Evolutionary conservation across 2,888 invertebrate genomes (phyloP).

Genomic region (Melikaiella ostensackeni): DNA sequence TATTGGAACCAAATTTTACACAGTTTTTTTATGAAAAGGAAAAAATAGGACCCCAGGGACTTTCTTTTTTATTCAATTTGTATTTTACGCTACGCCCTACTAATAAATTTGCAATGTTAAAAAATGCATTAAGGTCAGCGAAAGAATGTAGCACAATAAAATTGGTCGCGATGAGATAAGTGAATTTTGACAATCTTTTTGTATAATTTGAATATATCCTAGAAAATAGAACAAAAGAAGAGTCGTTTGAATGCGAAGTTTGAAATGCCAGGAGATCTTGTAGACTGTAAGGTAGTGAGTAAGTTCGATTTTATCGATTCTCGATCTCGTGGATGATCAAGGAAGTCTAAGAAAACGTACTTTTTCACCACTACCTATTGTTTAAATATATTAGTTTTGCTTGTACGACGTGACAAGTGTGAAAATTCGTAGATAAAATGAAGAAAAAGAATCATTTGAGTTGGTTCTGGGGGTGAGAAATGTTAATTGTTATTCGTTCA

Average conservation of each 20-base stretch:
- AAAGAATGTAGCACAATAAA: slow-evolving; percentile 40
- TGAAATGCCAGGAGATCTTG: background rate
- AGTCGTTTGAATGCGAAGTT: slow-evolving; percentile 9
- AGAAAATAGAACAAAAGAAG: slow-evolving; percentile 15
- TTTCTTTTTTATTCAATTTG: no score
- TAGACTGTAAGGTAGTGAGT: slow-evolving; percentile 17
- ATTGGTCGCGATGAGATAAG: slow-evolving; percentile 37
- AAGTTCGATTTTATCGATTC: slow-evolving; percentile 36
- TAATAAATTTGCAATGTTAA: background rate
- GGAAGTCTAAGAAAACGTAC: slow-evolving; percentile 21
- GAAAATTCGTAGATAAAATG: slow-evolving; percentile 28
- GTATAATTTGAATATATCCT: slow-evolving; percentile 64
- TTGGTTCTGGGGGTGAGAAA: slow-evolving; percentile 22
- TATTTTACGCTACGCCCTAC: no score
- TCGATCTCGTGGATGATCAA: background rate
- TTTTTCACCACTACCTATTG: slow-evolving; percentile 35
- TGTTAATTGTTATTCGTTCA: slow-evolving; percentile 22
- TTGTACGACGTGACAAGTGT: slow-evolving; percentile 28
- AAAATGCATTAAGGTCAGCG: slow-evolving; percentile 34
- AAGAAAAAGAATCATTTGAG: slow-evolving; percentile 19
- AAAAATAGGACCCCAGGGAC: no score
- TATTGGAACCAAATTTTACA: no score
- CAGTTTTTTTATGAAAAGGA: no score
- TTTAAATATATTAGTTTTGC: slow-evolving; percentile 21
- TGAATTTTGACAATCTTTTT: slow-evolving; percentile 73